A percentile compares a stretch with the other conserved stretches of the same genome.
phyloP scores from a whole-genome alignment of 2,113 vertebrate species.

The Syrmaticus mikado region DNA sequence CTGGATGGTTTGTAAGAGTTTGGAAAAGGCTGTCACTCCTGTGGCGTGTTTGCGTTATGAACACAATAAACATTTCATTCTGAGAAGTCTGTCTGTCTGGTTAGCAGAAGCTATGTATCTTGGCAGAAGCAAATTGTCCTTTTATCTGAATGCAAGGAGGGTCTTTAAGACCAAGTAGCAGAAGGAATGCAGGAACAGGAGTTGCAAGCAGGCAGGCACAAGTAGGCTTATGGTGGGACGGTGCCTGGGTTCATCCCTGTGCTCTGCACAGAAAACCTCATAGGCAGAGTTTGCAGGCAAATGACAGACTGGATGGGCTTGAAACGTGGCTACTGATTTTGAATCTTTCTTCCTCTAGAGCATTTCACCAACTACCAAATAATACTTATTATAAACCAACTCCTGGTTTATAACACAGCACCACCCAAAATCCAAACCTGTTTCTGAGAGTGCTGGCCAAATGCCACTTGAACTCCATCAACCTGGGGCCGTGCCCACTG shows the following conservation, averaged over 20 bases:
- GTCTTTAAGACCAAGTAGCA: not conserved
- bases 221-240: not conserved
- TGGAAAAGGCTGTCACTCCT: not conserved
- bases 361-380: not conserved
- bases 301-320: not conserved
- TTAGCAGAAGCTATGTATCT: not conserved
- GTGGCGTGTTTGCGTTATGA: not conserved
- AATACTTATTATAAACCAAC: not conserved
- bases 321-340: not conserved
- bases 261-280: not conserved
- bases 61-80: constrained; percentile 29
- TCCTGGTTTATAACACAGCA: not conserved
- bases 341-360: not conserved
- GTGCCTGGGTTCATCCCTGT: not conserved
- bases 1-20: not conserved
- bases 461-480: not conserved
- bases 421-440: not conserved
- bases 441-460: not conserved
- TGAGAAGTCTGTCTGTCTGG: not conserved
- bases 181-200: not conserved
- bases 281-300: not conserved
- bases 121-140: not conserved
- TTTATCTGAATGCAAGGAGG: not conserved
- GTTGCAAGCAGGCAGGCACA: not conserved
- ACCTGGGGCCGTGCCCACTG: too few species aligned